phyloP scores from a whole-genome alignment of 1,140 invertebrate genomes.

The Arctopsyche grandis region DNA sequence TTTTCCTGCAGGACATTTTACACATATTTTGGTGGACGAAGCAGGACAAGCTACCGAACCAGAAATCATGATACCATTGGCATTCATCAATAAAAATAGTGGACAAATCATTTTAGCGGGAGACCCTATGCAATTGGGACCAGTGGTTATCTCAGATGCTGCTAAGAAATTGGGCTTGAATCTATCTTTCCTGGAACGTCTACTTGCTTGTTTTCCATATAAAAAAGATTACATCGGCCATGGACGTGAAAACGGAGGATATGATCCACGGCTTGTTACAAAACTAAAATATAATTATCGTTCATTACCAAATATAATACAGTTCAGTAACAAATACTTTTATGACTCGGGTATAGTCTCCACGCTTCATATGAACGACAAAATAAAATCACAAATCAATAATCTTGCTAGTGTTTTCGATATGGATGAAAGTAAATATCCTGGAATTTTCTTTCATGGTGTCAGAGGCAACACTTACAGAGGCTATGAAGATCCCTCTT shows the following conservation, averaged over 20 bases:
- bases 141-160: slow-evolving; percentile 77
- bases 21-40: slow-evolving; percentile 90
- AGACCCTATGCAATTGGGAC: slow-evolving; percentile 91
- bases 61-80: slow-evolving; percentile 83
- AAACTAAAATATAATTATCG: slow-evolving; percentile 82
- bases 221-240: slow-evolving; percentile 67
- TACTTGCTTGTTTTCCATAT: slow-evolving; percentile 75
- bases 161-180: slow-evolving; percentile 73
- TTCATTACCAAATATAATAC: slow-evolving; percentile 80
- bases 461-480: slow-evolving; percentile 80
- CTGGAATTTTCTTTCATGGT: slow-evolving; percentile 85
- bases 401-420: slow-evolving; percentile 32
- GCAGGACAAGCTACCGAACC: slow-evolving; percentile 91
- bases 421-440: slow-evolving; percentile 12
- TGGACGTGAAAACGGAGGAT: slow-evolving; percentile 65
- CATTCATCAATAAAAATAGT: slow-evolving; percentile 62
- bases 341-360: slow-evolving; percentile 79
- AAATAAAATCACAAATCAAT: slow-evolving; percentile 50
- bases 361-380: slow-evolving; percentile 62
- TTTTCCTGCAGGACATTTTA: slow-evolving; percentile 80
- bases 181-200: slow-evolving; percentile 76
- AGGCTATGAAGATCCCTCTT: slow-evolving; percentile 82
- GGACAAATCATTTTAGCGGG: slow-evolving; percentile 86
- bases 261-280: slow-evolving; percentile 76
- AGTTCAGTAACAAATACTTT: slow-evolving; percentile 82